These are phyloP conservation scores for Xanthia icteritia DNA, from an alignment of 2,888 invertebrate genomes.

Conservation along the genomic window DNA sequence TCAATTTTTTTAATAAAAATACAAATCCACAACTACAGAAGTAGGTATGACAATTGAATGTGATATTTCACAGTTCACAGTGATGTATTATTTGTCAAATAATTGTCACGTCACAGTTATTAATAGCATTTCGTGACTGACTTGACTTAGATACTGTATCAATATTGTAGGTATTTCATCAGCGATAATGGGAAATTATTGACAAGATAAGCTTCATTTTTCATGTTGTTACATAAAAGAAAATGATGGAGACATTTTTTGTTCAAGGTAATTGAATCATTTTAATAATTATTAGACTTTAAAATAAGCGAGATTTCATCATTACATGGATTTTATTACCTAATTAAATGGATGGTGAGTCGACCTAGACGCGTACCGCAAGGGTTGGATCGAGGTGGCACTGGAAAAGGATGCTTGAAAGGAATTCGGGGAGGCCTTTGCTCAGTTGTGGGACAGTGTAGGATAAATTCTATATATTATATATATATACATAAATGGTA, in stretches of 20 bases:
- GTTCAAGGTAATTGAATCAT: neutral
- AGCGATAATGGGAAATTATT: slow-evolving; percentile 35
- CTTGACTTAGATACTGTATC: slow-evolving; percentile 53
- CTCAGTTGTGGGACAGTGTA: too few relatives aligned
- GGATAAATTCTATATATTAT: too few relatives aligned
- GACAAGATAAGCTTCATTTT: slow-evolving; percentile 31
- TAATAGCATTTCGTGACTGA: slow-evolving; percentile 50
- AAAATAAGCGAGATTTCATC: neutral
- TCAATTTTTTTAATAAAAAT: too few relatives aligned
- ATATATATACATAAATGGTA: too few relatives aligned
- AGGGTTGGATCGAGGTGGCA: too few relatives aligned
- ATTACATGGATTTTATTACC: neutral
- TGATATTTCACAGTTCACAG: slow-evolving; percentile 14
- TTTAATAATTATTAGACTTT: neutral
- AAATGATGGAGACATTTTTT: neutral
- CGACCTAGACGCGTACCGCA: too few relatives aligned
- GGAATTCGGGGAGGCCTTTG: too few relatives aligned
- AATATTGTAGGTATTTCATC: slow-evolving; percentile 16
- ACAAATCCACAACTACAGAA: neutral
- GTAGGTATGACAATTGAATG: neutral
- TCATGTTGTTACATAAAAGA: slow-evolving; percentile 4
- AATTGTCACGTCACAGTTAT: slow-evolving; percentile 48
- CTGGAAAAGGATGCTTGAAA: too few relatives aligned
- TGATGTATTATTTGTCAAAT: slow-evolving; percentile 19
- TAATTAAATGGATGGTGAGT: too few relatives aligned